Conservation (phyloP, 2,888 invertebrate species). For the Cryptus armator region DNA sequence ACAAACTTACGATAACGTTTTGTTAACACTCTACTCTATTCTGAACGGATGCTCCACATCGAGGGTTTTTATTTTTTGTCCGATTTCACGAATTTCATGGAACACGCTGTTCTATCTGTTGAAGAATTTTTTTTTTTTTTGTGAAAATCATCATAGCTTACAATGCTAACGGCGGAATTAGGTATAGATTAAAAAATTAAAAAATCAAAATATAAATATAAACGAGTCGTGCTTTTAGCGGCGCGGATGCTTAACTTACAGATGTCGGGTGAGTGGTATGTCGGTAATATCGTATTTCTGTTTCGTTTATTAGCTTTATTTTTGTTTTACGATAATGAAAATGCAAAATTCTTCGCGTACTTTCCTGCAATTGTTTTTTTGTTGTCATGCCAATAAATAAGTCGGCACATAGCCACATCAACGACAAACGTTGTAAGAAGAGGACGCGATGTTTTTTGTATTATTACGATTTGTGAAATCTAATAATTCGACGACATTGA, state of each 20-base stretch:
- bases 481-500: neutral
- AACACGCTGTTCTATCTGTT: too few relatives aligned
- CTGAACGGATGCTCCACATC: slow-evolving; percentile 94
- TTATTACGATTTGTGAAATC: neutral
- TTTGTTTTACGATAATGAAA: neutral
- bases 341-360: neutral
- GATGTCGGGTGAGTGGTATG: neutral
- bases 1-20: slow-evolving; percentile 94
- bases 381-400: neutral
- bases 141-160: too few relatives aligned
- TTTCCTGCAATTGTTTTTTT: neutral
- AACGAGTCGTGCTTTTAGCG: neutral
- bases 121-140: too few relatives aligned
- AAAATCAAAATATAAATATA: neutral
- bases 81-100: too few relatives aligned
- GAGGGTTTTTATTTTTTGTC: slow-evolving; percentile 94
- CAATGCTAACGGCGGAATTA: too few relatives aligned
- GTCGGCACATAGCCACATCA: neutral
- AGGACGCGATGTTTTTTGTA: neutral
- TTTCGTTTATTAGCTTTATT: neutral
- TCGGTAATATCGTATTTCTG: neutral
- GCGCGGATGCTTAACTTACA: neutral
- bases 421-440: neutral
- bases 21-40: slow-evolving; percentile 92
- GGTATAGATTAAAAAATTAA: too few relatives aligned